Base-by-base conservation (phyloP, 2,113 vertebrate species). In the Alouatta palliata region DNA sequence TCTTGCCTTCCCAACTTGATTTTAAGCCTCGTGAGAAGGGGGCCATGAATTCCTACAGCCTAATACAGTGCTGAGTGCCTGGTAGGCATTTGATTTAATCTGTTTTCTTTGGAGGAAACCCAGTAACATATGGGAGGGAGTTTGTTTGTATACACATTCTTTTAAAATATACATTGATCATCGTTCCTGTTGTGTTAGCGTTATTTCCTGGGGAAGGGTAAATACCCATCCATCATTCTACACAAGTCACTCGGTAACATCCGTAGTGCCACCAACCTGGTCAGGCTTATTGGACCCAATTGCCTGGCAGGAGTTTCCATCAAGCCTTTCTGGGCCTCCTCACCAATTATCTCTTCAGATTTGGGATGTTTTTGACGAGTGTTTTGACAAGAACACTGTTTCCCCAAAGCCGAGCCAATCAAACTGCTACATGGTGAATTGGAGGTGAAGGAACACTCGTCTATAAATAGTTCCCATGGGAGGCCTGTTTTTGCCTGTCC, bases 61-160 rank as follows among this genome's bases (percentile, higher is more conserved):
- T 45, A 82, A 64, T 56, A 70, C 13, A 8, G 21, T 54, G 84
- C 83, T 21, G 47, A 82, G 64, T 92, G 95, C 83, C 82, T 88
- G 94, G 92, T 97, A 98, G 92, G 94, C 94, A 97, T 96, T 93
- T 94, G 92, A 97, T 97, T 90, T 94, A 80, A 97, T 98, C 94
- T 96, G 96, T 96, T 98, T 96, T 68, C 93, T 95, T 97, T 97
- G 98, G 97, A 98, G 95, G 93, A 96, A 91, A 94, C 94, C 95
- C 97, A 98, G 97, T 85, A 97, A 87, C 97, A 97, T 97, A 97
- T 97, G 97, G 97, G 95, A 93, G 76, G 90, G 96, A 97, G 96
- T 90, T 97, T 98, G 97, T 98, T 98, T 97, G 94, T 97, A 64
- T 97, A 96, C 90, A 96, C 66, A 43, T 88, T 92, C 95, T 80